These are phyloP conservation scores for Oxytorus armatus DNA, from an alignment of 2,888 invertebrate species.

Conservation along the genomic window DNA sequence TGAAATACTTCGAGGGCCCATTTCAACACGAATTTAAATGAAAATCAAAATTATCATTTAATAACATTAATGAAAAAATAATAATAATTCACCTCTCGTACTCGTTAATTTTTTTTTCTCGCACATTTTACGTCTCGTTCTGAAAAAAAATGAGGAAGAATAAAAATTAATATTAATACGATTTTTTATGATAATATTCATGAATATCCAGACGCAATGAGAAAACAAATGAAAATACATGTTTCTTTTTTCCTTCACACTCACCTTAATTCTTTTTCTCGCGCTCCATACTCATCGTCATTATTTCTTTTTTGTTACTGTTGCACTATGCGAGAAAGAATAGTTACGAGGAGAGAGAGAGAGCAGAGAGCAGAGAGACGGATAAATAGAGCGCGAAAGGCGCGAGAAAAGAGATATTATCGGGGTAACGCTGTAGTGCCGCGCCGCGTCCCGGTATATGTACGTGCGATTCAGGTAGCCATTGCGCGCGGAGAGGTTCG, in stretches of 20 bases:
- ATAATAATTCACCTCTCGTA: no score
- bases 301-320: not conserved
- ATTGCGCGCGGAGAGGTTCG: conserved; percentile 64
- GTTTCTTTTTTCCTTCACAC: not conserved
- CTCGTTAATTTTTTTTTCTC: no score
- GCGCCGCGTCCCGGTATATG: not conserved
- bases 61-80: no score
- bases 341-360: conserved; percentile 36
- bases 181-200: no score
- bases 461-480: conserved; percentile 68
- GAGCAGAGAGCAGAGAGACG: conserved; percentile 42
- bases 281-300: not conserved
- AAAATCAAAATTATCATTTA: no score
- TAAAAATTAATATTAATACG: no score
- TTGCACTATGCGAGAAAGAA: conserved; percentile 3
- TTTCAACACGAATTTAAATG: no score
- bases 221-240: no score
- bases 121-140: no score
- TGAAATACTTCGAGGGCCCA: no score
- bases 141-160: no score
- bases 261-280: not conserved
- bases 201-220: no score
- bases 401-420: conserved; percentile 69
- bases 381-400: conserved; percentile 60
- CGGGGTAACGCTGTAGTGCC: conserved; percentile 38